Conservation (phyloP, 2,797 vertebrate genomes). For the Varecia variegata region DNA sequence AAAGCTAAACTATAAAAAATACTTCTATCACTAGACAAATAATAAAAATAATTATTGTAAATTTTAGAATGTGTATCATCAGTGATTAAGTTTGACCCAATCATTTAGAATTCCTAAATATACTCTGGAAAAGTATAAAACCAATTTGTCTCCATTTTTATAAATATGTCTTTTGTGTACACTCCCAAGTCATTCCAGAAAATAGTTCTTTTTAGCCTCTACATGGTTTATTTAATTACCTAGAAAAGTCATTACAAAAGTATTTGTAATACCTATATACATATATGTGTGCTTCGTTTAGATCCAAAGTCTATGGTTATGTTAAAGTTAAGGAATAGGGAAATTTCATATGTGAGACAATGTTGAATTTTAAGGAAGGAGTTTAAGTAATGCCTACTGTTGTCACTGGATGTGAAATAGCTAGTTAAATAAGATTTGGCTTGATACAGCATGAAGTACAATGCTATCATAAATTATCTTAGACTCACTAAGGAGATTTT, state of each 20-base stretch:
- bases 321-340: background rate
- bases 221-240: background rate
- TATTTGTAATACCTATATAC: background rate
- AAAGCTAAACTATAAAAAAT: conserved; percentile 35
- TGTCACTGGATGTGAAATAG: background rate
- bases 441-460: conserved; percentile 5
- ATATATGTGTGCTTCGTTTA: background rate
- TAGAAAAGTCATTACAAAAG: conserved; percentile 6
- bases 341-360: background rate
- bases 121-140: background rate
- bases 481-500: conserved; percentile 14
- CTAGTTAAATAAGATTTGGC: conserved; percentile 23
- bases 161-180: background rate
- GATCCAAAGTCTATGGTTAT: background rate
- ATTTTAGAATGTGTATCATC: conserved; percentile 56
- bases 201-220: background rate
- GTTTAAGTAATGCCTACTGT: background rate
- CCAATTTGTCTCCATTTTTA: background rate
- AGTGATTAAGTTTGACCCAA: conserved; percentile 36
- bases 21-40: background rate
- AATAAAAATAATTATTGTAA: conserved; percentile 49
- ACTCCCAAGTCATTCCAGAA: background rate
- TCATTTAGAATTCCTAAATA: conserved; percentile 48
- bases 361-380: conserved; percentile 17
- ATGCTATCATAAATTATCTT: conserved; percentile 27